A percentile compares a stretch with the other conserved stretches of the same genome.
phyloP scores from a whole-genome alignment of 1,140 invertebrate species.

The Carposina sasakii region DNA sequence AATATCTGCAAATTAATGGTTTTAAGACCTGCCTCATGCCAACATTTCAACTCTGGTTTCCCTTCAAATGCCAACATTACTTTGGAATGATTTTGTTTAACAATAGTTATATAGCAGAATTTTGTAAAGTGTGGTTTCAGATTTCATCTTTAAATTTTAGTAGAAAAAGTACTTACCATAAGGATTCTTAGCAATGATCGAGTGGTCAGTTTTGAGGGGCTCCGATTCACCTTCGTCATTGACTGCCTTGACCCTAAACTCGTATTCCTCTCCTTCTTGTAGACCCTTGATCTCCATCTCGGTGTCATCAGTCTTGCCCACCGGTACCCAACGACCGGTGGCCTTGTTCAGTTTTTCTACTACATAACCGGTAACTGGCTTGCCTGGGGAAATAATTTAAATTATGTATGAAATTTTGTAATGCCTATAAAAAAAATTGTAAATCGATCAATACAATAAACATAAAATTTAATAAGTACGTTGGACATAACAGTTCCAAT shows the following conservation, averaged over 20 bases:
- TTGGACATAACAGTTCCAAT: too few relatives aligned
- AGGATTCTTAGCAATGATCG: constrained; percentile 94
- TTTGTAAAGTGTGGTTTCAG: too few relatives aligned
- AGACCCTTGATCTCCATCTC: constrained; percentile 94
- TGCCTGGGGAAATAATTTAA: constrained; percentile 45
- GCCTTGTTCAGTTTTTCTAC: constrained; percentile 97
- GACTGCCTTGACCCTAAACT: constrained; percentile 97
- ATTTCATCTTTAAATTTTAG: too few relatives aligned
- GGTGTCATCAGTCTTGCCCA: constrained; percentile 88
- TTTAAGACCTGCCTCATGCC: too few relatives aligned
- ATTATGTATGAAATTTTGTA: constrained; percentile 1
- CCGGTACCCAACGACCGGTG: constrained; percentile 95
- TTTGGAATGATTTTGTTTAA: too few relatives aligned
- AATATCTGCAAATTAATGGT: too few relatives aligned
- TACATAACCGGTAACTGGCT: constrained; percentile 95
- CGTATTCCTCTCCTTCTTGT: constrained; percentile 94
- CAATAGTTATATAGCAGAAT: too few relatives aligned
- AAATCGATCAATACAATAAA: too few relatives aligned
- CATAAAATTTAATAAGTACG: too few relatives aligned
- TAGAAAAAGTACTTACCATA: constrained; percentile 86
- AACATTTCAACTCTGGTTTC: too few relatives aligned
- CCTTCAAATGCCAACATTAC: too few relatives aligned
- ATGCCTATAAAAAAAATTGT: too few relatives aligned
- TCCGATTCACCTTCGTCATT: constrained; percentile 99
- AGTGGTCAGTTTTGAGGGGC: constrained; percentile 89